Evolutionary conservation across 2,113 vertebrate species (phyloP), one percentile per base, ranked within the genome.

Genomic region (Beaufortia kweichowensis): DNA sequence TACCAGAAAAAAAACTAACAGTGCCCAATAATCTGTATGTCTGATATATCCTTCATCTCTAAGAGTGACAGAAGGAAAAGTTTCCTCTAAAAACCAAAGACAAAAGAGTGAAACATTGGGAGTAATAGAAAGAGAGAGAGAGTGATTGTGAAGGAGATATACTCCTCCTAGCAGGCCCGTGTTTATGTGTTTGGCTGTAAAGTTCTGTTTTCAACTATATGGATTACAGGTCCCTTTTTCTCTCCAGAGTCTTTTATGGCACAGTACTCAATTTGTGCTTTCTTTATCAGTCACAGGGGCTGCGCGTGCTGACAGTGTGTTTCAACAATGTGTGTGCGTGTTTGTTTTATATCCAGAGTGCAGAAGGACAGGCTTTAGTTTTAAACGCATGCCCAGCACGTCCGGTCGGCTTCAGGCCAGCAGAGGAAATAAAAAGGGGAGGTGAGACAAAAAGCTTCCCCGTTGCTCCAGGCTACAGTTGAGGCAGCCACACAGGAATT

Each of bases 351-450:
- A 78, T 81, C 75, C 57, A 73, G 80, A 81, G 81, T 11, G 41
- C 81, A 80, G 56, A 77, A 65, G 79, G 61, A 66, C 68, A 76
- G 48, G 53, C 59, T 71, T 53, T 39, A 46, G 39, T 31, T 88
- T 86, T 84, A 69, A 89, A 85, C 82, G 84, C 82, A 90, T 89
- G 86, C 89, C 79, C 85, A 75, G 87, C 90, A 91, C 86, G 88
- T 91, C 89, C 81, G 29, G 83, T 83, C 46, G 59, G 29, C 67
- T 66, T 69, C 50, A 74, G 86, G 87, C 89, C 90, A 69, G 86
- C 89, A 90, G 91, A 90, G 91, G 88, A 91, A 90, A 84, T 84
- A 84, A 88, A 90, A 89, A 87, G 86, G n/a, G 43, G 85, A 91
- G 86, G 85, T 82, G 23, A 59, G 46, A 74, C 73, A 86, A 91